Evolutionary conservation across 2,797 vertebrate species (phyloP).

Genomic region (Anguilla anguilla): DNA sequence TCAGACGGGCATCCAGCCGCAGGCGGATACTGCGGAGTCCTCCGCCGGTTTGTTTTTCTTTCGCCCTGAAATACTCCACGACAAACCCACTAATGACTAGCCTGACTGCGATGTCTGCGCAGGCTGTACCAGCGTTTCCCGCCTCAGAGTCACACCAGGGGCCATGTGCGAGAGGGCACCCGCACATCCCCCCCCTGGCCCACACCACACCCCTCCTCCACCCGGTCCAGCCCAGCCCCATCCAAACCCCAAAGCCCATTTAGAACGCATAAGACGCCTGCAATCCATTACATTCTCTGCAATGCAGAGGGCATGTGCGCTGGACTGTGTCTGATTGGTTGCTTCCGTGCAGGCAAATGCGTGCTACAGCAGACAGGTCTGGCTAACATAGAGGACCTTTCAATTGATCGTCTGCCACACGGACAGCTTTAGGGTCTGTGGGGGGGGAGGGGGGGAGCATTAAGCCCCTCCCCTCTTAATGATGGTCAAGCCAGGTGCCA

Average conservation of each 20-base stretch:
- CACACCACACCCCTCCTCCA: background rate
- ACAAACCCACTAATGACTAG: background rate
- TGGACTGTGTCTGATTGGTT: background rate
- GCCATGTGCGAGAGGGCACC: background rate
- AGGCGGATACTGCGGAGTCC: slow-evolving; percentile 19
- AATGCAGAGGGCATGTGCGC: background rate
- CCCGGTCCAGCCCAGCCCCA: too few relatives aligned
- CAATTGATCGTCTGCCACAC: background rate
- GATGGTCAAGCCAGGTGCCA: background rate
- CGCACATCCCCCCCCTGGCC: too few relatives aligned
- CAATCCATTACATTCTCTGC: background rate
- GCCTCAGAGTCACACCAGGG: background rate
- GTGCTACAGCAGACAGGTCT: background rate
- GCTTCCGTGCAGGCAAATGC: background rate
- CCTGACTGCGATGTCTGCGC: background rate
- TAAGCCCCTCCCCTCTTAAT: background rate
- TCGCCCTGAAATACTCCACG: slow-evolving; percentile 35
- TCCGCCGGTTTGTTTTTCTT: slow-evolving; percentile 40
- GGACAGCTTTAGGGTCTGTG: background rate
- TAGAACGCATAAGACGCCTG: background rate
- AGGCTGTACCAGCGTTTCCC: background rate
- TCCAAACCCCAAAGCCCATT: background rate
- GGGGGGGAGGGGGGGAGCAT: background rate
- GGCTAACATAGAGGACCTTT: background rate
- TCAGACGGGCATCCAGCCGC: slow-evolving; percentile 19